phyloP scores from a whole-genome alignment of 1,140 invertebrate genomes.

The Formica exsecta region DNA sequence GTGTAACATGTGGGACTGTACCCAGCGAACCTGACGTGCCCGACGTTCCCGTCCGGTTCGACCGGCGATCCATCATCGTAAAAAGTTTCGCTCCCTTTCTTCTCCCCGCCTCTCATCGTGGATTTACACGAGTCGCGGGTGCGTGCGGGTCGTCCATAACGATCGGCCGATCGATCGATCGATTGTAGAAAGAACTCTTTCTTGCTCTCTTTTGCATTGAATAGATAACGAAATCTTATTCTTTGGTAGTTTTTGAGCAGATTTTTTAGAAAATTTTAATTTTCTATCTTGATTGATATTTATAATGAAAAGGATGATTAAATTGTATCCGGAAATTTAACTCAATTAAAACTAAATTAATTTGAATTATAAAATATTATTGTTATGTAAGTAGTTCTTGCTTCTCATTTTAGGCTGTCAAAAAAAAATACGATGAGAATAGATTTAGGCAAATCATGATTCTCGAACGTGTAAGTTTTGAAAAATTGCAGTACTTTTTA shows the following conservation, averaged over 20 bases:
- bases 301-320: background rate
- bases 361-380: background rate
- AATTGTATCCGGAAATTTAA: background rate
- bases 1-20: constrained; percentile 49
- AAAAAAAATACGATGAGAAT: background rate
- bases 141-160: constrained; percentile 64
- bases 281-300: background rate
- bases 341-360: background rate
- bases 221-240: constrained; percentile 13
- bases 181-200: constrained; percentile 51
- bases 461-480: background rate
- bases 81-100: constrained; percentile 66
- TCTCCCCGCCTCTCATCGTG: constrained; percentile 34
- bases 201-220: constrained; percentile 35
- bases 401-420: background rate
- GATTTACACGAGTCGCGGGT: constrained; percentile 60
- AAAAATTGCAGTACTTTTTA: constrained; percentile 9
- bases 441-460: constrained; percentile 27
- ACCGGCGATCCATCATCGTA: constrained; percentile 78
- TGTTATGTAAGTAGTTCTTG: background rate
- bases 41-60: constrained; percentile 74
- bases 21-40: constrained; percentile 41
- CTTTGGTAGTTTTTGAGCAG: background rate
- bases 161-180: constrained; percentile 63
- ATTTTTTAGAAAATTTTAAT: background rate